A percentile compares a stretch with the other conserved stretches of the same genome.
Conservation (phyloP, 2,888 invertebrate species). For the Philaethria dido region DNA sequence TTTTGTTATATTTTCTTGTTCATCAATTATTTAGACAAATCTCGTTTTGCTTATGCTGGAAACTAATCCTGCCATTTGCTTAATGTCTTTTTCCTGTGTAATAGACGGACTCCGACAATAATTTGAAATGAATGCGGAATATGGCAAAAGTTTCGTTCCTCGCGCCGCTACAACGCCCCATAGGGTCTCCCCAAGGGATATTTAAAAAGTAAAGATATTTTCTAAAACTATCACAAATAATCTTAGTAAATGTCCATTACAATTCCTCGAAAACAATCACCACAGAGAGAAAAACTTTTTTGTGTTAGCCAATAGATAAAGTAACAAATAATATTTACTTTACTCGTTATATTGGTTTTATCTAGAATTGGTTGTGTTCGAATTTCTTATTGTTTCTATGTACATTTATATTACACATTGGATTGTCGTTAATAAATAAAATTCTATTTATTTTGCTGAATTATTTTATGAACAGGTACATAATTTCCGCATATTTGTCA, state of each 20-base stretch:
- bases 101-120: not conserved
- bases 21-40: not conserved
- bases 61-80: no score
- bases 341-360: slow-evolving; percentile 11
- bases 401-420: not conserved
- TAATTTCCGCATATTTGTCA: no score
- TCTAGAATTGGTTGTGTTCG: slow-evolving; percentile 13
- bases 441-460: not conserved
- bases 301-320: slow-evolving; percentile 20
- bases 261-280: slow-evolving; percentile 19
- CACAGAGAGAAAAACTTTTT: slow-evolving; percentile 13
- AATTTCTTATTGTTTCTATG: slow-evolving; percentile 4
- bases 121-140: slow-evolving; percentile 14
- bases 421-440: not conserved
- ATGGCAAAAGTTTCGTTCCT: slow-evolving; percentile 4
- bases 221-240: slow-evolving; percentile 20
- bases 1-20: no score
- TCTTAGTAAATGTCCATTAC: slow-evolving; percentile 17
- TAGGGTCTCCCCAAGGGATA: slow-evolving; percentile 16
- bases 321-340: slow-evolving; percentile 17
- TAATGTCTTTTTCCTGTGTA: no score
- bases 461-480: no score
- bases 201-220: slow-evolving; percentile 20
- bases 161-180: not conserved
- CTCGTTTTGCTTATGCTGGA: not conserved